Percentiles rank a stretch among this genome's conserved stretches.
Evolutionary conservation across 2,797 vertebrate genomes (phyloP).

Genomic region (Pogoniulus pusillus): DNA sequence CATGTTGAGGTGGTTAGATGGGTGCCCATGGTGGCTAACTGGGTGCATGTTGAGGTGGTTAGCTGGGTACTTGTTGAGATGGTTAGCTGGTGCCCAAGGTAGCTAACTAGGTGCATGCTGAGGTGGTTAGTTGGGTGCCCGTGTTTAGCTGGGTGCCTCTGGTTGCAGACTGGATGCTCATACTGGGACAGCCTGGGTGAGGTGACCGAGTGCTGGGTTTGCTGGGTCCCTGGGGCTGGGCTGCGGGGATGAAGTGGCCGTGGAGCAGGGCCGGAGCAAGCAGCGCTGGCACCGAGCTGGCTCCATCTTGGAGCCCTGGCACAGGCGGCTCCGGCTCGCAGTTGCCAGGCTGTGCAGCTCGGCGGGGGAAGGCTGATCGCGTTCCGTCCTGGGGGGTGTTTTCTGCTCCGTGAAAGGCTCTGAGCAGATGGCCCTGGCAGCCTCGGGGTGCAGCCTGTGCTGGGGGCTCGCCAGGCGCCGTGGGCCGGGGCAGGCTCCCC

Average conservation of each 20-base stretch:
- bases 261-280: background rate
- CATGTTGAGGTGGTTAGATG: background rate
- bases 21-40: too few relatives aligned
- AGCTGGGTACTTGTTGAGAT: too few relatives aligned
- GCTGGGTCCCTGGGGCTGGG: background rate
- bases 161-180: too few relatives aligned
- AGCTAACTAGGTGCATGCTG: too few relatives aligned
- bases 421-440: background rate
- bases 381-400: accelerated
- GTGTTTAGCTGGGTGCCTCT: accelerated
- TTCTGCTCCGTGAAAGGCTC: accelerated
- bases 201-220: accelerated
- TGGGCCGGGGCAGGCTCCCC: background rate
- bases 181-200: accelerated
- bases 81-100: background rate
- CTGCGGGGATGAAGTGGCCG: accelerated
- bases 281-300: accelerated
- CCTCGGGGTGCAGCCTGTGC: background rate
- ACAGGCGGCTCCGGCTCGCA: background rate
- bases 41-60: too few relatives aligned
- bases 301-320: background rate
- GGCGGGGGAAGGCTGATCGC: background rate
- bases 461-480: too few relatives aligned
- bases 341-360: background rate
- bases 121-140: too few relatives aligned